phyloP scores from a whole-genome alignment of 2,888 invertebrate genomes.

The Agrochola lychnidis region DNA sequence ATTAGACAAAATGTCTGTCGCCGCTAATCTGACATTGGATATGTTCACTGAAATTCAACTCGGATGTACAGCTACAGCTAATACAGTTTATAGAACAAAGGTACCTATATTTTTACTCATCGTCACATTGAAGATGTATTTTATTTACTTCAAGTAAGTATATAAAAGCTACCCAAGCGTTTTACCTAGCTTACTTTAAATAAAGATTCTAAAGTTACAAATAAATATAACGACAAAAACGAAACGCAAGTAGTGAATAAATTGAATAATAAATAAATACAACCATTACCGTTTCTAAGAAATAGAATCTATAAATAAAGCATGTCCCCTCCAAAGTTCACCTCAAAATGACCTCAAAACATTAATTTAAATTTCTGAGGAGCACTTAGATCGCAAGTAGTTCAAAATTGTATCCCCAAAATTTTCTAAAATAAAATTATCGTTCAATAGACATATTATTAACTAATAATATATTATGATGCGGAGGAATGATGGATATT shows the following conservation, averaged over 20 bases:
- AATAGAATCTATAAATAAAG: not conserved
- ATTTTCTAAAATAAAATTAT: not conserved
- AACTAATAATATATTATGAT: not conserved
- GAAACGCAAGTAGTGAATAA: too few species aligned
- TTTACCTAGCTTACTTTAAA: not conserved
- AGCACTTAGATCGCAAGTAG: not conserved
- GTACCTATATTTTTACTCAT: not conserved
- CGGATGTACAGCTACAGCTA: constrained; percentile 3
- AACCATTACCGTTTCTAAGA: not conserved
- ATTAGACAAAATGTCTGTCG: constrained; percentile 69
- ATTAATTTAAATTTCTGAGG: constrained; percentile 5
- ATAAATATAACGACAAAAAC: not conserved
- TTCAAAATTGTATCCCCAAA: not conserved
- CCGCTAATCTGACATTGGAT: constrained; percentile 64
- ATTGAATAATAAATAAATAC: not conserved
- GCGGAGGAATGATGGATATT: not conserved
- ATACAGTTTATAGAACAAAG: constrained; percentile 10
- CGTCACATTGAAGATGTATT: not conserved
- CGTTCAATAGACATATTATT: not conserved
- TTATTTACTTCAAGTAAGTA: not conserved
- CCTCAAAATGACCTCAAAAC: constrained; percentile 14
- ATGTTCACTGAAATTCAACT: constrained; percentile 51
- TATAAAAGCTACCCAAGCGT: not conserved
- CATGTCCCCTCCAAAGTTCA: not conserved
- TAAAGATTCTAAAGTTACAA: not conserved